A percentile compares a stretch with the other conserved stretches of the same genome.
These are phyloP conservation scores for Cygnus buccinator DNA, from an alignment of 2,113 vertebrate genomes.

Conservation along the genomic window DNA sequence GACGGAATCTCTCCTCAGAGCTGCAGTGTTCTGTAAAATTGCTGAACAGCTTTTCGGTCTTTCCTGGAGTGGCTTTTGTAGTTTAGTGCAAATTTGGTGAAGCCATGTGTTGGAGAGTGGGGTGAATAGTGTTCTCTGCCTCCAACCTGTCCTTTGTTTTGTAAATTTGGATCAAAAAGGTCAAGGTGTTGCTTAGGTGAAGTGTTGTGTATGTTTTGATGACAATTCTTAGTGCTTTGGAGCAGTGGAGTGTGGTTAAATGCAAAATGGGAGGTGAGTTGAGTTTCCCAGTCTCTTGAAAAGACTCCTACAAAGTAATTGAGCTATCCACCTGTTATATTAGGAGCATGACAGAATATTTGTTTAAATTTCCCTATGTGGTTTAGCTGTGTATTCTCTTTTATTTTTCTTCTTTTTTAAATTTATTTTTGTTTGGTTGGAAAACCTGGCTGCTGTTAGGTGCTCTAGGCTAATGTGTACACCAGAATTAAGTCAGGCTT, in stretches of 20 bases:
- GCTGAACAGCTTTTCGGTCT: background rate
- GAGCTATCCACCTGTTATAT: background rate
- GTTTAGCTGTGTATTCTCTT: background rate
- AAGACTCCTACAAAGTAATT: background rate
- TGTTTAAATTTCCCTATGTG: background rate
- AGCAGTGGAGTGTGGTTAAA: background rate
- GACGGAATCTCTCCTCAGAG: background rate
- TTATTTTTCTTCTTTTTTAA: background rate
- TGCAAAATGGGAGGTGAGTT: background rate
- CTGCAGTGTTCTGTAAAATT: background rate
- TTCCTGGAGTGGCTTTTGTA: background rate
- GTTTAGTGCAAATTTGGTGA: background rate
- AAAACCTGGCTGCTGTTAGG: background rate
- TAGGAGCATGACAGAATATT: background rate
- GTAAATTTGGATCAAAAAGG: background rate
- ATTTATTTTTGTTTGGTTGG: background rate
- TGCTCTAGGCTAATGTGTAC: background rate
- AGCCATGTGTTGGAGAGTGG: background rate
- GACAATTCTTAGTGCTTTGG: background rate
- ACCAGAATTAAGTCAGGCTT: background rate
- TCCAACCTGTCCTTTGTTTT: background rate
- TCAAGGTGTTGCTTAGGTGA: background rate
- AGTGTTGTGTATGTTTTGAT: background rate
- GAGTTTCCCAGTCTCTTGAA: background rate
- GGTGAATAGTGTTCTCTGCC: background rate